Percentiles rank a stretch among this genome's conserved stretches.
phyloP scores from a whole-genome alignment of 1,140 invertebrate genomes.

The Conus betulinus region DNA sequence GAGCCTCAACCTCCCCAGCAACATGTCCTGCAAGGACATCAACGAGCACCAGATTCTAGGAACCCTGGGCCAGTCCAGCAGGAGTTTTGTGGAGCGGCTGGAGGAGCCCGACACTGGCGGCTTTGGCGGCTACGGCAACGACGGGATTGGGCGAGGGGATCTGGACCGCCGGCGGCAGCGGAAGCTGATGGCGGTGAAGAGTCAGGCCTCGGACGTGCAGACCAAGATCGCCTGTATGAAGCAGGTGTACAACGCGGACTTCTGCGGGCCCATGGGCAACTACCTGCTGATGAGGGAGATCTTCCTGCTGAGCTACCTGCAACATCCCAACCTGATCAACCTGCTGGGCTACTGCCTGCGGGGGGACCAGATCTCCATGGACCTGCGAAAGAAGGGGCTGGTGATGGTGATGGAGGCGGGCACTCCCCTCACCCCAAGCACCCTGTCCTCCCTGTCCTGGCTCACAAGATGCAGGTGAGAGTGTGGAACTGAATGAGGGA shows the following conservation, averaged over 20 bases:
- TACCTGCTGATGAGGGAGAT: constrained; percentile 56
- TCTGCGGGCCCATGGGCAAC: constrained; percentile 60
- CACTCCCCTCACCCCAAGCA: constrained; percentile 38
- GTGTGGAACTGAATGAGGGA: not conserved
- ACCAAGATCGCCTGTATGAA: constrained; percentile 59
- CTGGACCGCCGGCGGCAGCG: not conserved
- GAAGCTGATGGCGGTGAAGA: constrained; percentile 52
- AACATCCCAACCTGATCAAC: constrained; percentile 48
- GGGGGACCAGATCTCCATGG: constrained; percentile 53
- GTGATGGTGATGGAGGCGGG: constrained; percentile 58
- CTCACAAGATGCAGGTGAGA: constrained; percentile 46
- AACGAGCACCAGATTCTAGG: constrained; percentile 45
- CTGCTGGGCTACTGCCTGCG: constrained; percentile 59
- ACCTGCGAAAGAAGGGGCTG: constrained; percentile 56
- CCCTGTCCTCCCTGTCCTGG: constrained; percentile 43
- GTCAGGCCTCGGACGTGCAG: constrained; percentile 53
- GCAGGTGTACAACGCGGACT: constrained; percentile 57
- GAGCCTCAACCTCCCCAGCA: constrained; percentile 49
- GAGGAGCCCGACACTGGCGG: constrained; percentile 34
- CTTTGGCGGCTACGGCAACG: constrained; percentile 25
- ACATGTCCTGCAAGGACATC: constrained; percentile 58
- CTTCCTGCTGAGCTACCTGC: constrained; percentile 47
- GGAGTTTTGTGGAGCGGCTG: constrained; percentile 52
- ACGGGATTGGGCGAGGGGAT: not conserved
- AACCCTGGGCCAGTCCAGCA: constrained; percentile 42